phyloP scores from a whole-genome alignment of 1,140 invertebrate species.

The Venturia canescens region DNA sequence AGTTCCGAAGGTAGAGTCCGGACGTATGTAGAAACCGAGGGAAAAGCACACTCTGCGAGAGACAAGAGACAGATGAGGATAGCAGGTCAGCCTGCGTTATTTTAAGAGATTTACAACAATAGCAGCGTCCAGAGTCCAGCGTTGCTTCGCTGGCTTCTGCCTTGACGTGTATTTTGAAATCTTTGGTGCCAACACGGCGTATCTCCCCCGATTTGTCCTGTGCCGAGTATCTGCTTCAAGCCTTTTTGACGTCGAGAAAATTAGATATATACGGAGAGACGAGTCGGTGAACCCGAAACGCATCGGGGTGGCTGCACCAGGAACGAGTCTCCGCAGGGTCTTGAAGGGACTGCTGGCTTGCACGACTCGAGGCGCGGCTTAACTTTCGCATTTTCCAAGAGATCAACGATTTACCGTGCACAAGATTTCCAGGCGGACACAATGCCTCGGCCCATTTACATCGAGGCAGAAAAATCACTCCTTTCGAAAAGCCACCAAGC shows the following conservation, averaged over 20 bases:
- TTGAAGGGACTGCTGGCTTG: background rate
- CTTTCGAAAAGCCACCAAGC: conserved; percentile 38
- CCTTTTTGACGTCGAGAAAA: background rate
- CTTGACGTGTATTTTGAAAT: background rate
- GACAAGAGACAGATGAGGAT: conserved; percentile 35
- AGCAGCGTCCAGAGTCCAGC: background rate
- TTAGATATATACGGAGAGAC: background rate
- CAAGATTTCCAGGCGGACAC: conserved; percentile 44
- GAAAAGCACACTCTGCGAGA: conserved; percentile 31
- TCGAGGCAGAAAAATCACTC: conserved; percentile 53
- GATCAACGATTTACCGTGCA: conserved; percentile 52
- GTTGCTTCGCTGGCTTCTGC: background rate
- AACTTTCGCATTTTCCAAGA: conserved; percentile 58
- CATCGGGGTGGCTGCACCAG: conserved; percentile 14
- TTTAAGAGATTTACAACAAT: conserved; percentile 66
- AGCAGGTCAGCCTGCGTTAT: conserved; percentile 63
- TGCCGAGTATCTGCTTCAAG: background rate
- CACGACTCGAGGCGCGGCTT: conserved; percentile 41
- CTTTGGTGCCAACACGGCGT: background rate
- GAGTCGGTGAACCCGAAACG: background rate
- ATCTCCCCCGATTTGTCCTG: background rate
- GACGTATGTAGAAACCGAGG: conserved; percentile 14
- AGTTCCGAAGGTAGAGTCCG: background rate
- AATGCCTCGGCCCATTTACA: conserved; percentile 52
- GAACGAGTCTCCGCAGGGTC: conserved; percentile 2